Evolutionary conservation across 2,888 invertebrate species (phyloP).

Genomic region (Maniola hyperantus): DNA sequence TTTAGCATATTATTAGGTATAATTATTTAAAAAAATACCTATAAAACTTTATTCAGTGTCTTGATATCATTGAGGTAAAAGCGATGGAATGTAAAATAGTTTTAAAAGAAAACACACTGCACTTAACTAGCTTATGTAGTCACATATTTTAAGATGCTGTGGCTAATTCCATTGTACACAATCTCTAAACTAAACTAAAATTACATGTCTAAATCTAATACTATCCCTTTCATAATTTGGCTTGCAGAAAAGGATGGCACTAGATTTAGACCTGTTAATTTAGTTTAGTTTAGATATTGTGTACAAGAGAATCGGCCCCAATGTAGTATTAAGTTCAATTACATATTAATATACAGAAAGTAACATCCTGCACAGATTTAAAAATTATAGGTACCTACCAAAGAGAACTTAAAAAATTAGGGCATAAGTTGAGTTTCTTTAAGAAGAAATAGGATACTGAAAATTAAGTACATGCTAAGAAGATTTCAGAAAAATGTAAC

Average conservation of each 20-base stretch:
- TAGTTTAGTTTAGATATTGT: too few species aligned
- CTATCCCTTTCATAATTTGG: too few species aligned
- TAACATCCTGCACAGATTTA: not conserved
- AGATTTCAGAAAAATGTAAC: slow-evolving; percentile 2
- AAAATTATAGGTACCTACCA: not conserved
- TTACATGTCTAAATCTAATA: too few species aligned
- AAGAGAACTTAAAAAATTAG: not conserved
- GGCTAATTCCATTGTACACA: too few species aligned
- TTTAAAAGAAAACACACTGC: not conserved
- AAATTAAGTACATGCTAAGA: slow-evolving; percentile 13
- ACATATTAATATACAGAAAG: not conserved
- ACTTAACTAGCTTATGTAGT: not conserved
- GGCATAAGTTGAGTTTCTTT: slow-evolving; percentile 6
- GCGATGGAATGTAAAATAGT: not conserved
- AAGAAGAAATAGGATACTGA: not conserved
- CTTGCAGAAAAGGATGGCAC: too few species aligned
- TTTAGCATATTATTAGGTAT: not conserved
- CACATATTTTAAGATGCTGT: not conserved
- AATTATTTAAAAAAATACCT: too few species aligned
- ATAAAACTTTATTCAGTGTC: not conserved
- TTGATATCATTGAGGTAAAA: not conserved
- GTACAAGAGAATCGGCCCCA: too few species aligned
- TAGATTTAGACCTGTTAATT: too few species aligned
- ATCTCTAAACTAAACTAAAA: too few species aligned
- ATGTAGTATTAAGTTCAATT: not conserved